Conservation (phyloP, 2,797 vertebrate species). For the Coreius guichenoti region DNA sequence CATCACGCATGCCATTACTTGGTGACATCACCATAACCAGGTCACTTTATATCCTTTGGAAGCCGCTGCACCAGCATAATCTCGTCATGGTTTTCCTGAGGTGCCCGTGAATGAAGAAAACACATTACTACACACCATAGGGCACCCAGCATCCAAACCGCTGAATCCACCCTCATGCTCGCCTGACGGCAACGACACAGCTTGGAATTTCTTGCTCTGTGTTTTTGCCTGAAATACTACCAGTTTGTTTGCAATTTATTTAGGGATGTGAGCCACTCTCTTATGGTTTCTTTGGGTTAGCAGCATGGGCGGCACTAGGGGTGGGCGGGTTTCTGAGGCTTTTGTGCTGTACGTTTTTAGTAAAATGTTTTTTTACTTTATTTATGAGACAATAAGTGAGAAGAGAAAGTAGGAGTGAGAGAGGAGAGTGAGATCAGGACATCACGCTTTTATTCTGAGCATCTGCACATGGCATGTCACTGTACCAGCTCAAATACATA, state of each 20-base stretch:
- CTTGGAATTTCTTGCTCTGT: slow-evolving; percentile 7
- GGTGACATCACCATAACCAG: slow-evolving; percentile 53
- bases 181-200: slow-evolving; percentile 20
- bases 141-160: slow-evolving; percentile 51
- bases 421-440: slow-evolving; percentile 1
- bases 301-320: neutral
- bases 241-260: slow-evolving; percentile 31
- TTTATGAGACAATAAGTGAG: neutral
- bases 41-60: slow-evolving; percentile 55
- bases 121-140: slow-evolving; percentile 53
- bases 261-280: neutral
- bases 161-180: slow-evolving; percentile 8
- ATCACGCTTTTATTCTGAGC: neutral
- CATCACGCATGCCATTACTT: slow-evolving; percentile 45
- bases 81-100: slow-evolving; percentile 50
- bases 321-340: neutral
- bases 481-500: neutral
- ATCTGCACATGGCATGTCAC: neutral
- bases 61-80: slow-evolving; percentile 24
- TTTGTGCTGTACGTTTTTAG: neutral
- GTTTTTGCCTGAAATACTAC: slow-evolving; percentile 23
- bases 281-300: neutral
- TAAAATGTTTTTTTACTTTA: neutral
- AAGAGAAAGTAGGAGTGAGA: neutral
- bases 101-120: slow-evolving; percentile 46